These are phyloP conservation scores for Spea multiplicata DNA, from an alignment of 2,113 vertebrate genomes.

Conservation along the genomic window DNA sequence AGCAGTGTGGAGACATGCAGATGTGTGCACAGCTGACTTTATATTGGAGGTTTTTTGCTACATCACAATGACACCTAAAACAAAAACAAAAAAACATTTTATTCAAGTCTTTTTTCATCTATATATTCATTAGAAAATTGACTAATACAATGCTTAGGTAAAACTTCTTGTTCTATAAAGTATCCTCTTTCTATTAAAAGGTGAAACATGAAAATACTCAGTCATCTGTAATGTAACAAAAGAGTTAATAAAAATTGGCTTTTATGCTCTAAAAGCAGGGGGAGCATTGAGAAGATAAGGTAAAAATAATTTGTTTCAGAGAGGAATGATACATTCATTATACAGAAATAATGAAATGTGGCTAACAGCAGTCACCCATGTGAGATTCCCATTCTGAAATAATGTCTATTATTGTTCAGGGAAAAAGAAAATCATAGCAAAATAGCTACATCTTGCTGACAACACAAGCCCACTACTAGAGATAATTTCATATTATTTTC, in stretches of 20 bases:
- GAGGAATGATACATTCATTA: neutral
- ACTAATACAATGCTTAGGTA: too few relatives aligned
- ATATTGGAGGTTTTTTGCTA: too few relatives aligned
- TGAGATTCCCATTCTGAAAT: constrained; percentile 8
- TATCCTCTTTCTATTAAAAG: too few relatives aligned
- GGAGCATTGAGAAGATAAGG: neutral
- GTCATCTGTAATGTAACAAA: neutral
- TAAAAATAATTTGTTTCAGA: neutral
- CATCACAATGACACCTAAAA: too few relatives aligned
- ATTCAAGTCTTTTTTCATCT: too few relatives aligned
- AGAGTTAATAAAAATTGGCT: neutral
- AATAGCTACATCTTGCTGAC: constrained; percentile 14
- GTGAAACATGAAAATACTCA: too few relatives aligned
- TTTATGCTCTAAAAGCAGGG: neutral
- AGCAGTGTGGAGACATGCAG: too few relatives aligned
- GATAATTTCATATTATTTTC: constrained; percentile 23
- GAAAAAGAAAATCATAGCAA: constrained; percentile 9
- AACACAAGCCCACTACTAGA: neutral
- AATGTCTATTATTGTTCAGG: constrained; percentile 24
- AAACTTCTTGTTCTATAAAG: too few relatives aligned
- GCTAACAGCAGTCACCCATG: neutral
- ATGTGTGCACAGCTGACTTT: too few relatives aligned
- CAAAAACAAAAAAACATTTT: too few relatives aligned
- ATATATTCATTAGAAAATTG: too few relatives aligned
- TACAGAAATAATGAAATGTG: neutral